phyloP scores from a whole-genome alignment of 1,140 invertebrate species.

The Trypoxylus dichotomus region DNA sequence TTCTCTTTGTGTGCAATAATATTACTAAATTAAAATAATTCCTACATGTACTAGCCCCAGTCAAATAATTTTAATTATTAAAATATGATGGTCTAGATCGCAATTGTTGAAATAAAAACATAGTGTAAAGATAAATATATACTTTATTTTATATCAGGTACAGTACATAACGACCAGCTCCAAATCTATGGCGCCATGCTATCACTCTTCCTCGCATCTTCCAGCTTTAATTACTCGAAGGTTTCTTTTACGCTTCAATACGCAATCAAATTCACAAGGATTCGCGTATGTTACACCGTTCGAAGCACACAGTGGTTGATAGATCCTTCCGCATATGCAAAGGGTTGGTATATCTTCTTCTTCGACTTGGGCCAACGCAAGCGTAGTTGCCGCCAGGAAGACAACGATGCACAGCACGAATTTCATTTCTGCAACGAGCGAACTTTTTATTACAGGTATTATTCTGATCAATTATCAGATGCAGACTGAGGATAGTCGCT shows the following conservation, averaged over 20 bases:
- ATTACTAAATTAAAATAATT: too few relatives aligned
- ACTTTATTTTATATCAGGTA: neutral
- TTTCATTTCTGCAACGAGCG: neutral
- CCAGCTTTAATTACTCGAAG: constrained; percentile 23
- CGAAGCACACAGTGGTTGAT: constrained; percentile 51
- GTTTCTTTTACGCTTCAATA: constrained; percentile 15
- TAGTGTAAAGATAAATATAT: neutral
- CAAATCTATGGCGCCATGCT: neutral
- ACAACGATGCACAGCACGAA: neutral
- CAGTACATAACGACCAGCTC: neutral
- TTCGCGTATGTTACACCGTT: constrained; percentile 51
- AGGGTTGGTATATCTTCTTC: neutral
- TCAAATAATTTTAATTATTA: too few relatives aligned
- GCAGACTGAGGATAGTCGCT: neutral
- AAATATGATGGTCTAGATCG: too few relatives aligned
- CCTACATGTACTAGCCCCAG: too few relatives aligned
- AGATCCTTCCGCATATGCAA: constrained; percentile 52
- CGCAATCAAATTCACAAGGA: constrained; percentile 51
- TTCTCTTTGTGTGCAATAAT: too few relatives aligned
- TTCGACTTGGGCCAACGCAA: neutral
- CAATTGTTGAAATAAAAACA: neutral
- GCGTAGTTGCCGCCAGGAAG: neutral
- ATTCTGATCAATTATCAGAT: neutral
- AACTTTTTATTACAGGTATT: neutral
- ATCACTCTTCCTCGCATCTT: neutral